Evolutionary conservation across 2,113 vertebrate species (phyloP).

Genomic region (Percina caprodes): DNA sequence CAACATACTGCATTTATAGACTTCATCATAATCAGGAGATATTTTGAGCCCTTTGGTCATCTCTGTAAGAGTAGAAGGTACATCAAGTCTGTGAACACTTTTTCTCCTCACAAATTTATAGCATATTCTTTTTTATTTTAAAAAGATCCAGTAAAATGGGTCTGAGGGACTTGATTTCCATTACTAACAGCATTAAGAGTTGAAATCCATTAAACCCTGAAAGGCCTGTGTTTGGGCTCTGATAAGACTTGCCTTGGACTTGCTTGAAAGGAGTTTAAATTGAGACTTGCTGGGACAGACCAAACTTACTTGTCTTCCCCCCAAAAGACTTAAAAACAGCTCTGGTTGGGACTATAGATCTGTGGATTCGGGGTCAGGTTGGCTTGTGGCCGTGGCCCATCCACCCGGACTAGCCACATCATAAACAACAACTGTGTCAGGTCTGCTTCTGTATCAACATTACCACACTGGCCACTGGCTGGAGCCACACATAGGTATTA

Average conservation of each 20-base stretch:
- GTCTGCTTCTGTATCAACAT: conserved; percentile 76
- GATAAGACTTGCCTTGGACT: conserved; percentile 1
- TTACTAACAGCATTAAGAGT: not conserved
- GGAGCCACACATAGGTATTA: conserved; percentile 76
- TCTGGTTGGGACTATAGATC: conserved; percentile 82
- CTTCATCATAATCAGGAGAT: not conserved
- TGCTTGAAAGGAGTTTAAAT: conserved; percentile 27
- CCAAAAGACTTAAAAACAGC: conserved; percentile 47
- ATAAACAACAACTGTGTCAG: conserved; percentile 82
- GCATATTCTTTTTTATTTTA: not conserved
- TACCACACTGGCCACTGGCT: conserved; percentile 73
- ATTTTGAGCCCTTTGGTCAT: not conserved
- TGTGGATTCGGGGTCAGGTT: conserved; percentile 78
- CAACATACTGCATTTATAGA: not conserved
- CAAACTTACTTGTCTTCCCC: conserved; percentile 38
- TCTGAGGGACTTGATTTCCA: conserved; percentile 6
- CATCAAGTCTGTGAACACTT: not conserved
- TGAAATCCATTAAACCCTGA: not conserved
- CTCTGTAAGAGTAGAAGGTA: not conserved
- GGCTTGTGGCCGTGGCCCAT: conserved; percentile 75
- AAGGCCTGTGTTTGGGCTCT: not conserved
- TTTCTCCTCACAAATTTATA: not conserved
- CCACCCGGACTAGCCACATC: conserved; percentile 83
- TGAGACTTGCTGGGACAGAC: conserved; percentile 21
- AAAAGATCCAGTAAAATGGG: not conserved